Evolutionary conservation across 2,888 invertebrate species (phyloP).

Genomic region (Eucera pruinosa): DNA sequence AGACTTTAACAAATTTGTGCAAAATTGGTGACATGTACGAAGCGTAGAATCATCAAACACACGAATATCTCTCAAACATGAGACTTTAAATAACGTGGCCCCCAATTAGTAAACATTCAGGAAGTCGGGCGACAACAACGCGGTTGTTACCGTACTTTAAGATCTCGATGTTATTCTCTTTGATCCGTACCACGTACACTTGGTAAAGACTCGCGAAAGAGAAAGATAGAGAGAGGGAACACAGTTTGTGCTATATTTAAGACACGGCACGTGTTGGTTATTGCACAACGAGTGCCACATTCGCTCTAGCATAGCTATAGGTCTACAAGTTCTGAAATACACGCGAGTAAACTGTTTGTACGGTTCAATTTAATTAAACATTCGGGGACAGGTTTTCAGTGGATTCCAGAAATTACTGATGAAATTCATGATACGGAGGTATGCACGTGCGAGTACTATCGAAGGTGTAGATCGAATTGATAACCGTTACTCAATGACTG

Average conservation of each 20-base stretch:
- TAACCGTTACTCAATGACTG: constrained; percentile 27
- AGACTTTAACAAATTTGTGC: neutral
- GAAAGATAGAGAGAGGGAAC: constrained; percentile 17
- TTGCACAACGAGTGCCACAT: constrained; percentile 63
- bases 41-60: neutral
- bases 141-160: constrained; percentile 52
- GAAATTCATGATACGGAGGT: constrained; percentile 23
- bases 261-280: constrained; percentile 61
- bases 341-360: constrained; percentile 21
- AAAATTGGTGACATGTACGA: neutral
- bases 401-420: constrained; percentile 42
- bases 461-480: constrained; percentile 24
- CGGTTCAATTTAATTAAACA: constrained; percentile 43
- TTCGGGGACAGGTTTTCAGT: constrained; percentile 39
- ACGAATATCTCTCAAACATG: too few relatives aligned
- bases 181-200: constrained; percentile 37
- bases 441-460: constrained; percentile 3
- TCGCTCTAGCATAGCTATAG: constrained; percentile 44
- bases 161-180: constrained; percentile 36
- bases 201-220: constrained; percentile 13
- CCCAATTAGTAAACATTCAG: constrained; percentile 41
- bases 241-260: constrained; percentile 62
- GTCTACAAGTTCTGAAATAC: constrained; percentile 31
- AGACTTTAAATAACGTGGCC: constrained; percentile 28
- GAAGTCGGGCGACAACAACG: constrained; percentile 51